These are phyloP conservation scores for Melanotaenia duboulayi DNA, from an alignment of 2,113 vertebrate genomes.

Conservation along the genomic window DNA sequence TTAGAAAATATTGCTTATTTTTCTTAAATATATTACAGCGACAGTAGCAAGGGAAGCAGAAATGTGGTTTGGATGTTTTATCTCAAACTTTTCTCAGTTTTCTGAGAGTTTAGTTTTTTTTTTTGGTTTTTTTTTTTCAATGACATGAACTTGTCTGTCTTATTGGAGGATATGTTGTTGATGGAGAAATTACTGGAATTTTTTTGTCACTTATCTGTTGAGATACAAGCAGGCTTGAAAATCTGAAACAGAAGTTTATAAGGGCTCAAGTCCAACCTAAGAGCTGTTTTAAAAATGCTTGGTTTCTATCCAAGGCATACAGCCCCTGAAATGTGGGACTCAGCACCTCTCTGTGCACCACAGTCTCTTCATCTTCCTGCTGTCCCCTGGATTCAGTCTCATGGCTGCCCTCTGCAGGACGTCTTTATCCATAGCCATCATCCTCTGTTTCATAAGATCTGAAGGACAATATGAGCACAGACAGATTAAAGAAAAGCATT, in stretches of 20 bases:
- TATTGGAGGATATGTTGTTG: no score
- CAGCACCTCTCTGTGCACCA: slow-evolving; percentile 6
- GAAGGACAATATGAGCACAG: neutral
- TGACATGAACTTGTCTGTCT: no score
- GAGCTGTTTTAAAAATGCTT: neutral
- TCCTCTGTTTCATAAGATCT: neutral
- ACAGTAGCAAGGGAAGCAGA: neutral
- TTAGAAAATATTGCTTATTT: no score
- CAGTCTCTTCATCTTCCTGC: neutral
- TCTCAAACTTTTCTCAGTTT: neutral
- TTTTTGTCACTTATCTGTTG: neutral
- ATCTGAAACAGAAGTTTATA: neutral
- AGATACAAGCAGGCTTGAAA: neutral
- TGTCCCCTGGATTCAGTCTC: slow-evolving; percentile 4
- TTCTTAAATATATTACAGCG: neutral
- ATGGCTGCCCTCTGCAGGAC: slow-evolving; percentile 61
- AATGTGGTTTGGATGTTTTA: neutral
- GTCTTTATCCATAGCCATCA: slow-evolving; percentile 1
- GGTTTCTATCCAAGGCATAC: neutral
- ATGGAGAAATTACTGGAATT: no score
- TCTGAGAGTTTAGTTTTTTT: no score
- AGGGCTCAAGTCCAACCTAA: neutral
- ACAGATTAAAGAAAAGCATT: slow-evolving; percentile 1
- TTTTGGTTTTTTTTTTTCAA: no score
- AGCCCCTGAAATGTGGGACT: slow-evolving; percentile 5